Base-by-base conservation (phyloP, 2,888 invertebrate genomes). In the Drosophila multiciliata region DNA sequence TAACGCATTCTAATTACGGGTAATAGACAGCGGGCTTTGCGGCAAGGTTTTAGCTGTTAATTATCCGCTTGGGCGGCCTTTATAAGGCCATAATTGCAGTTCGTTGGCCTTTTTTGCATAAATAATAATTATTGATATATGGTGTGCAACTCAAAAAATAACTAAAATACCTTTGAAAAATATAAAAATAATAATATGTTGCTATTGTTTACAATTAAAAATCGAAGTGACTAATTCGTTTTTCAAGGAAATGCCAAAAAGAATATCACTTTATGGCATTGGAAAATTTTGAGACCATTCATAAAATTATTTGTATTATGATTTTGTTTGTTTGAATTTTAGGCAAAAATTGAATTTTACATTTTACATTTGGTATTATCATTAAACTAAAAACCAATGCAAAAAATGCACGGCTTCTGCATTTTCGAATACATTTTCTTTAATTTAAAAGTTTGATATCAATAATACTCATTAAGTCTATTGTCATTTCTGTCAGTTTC, bases 31-130 rank as follows among this genome's bases (percentile, higher is more conserved):
- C 49, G 61, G 36, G 57, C 61, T 61, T 49, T 40, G 52, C 36
- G 66, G 71, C 70, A 68, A 52, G 64, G 66, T 36, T 77, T 74
- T 64, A 68, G 70, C 75, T 74, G 69, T 69, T 84, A 82, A 85
- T 85, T 84, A 85, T 62, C 38, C 57, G 55, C 68, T 54, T 42
- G 50, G 50, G 54, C 1, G n/a, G 52, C 33, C 54, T 62, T 62
- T 61, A 38, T 53, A 71, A 66, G 26, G 55, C 63, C 36, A 74
- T 69, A 72, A 73, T 68, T 78, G 63, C 55, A 76, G 85, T 87
- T 87, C 87, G 69, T 85, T 85, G 87, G 81, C 85, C 85, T 66
- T 69, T 70, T 45, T 40, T 38, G 48, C 40, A 87, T 78, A 69
- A 75, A 69, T 76, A 55, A 77, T 78, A 49, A 35, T 35, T 78